These are phyloP conservation scores for Cairina moschata DNA, from an alignment of 2,113 vertebrate species.

Conservation along the genomic window DNA sequence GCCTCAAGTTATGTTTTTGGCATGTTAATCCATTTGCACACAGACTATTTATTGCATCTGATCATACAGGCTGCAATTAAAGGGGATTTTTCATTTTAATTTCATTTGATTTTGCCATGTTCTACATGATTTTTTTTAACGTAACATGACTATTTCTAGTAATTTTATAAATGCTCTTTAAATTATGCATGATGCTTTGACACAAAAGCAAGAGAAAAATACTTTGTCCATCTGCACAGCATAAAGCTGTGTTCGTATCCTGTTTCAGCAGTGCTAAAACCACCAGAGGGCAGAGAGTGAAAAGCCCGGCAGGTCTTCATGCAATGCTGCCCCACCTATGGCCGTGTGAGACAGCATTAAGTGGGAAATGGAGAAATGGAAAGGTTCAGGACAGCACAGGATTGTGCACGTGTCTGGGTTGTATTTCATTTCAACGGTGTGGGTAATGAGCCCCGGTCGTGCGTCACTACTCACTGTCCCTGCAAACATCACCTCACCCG, in stretches of 20 bases:
- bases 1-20: constrained; percentile 60
- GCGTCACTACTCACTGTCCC: neutral
- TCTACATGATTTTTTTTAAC: neutral
- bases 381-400: neutral
- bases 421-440: neutral
- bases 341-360: neutral
- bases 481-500: neutral
- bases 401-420: neutral
- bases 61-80: neutral
- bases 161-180: neutral
- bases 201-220: neutral
- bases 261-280: neutral
- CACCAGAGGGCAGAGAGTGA: neutral
- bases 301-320: neutral
- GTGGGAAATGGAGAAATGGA: neutral
- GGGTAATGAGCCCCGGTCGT: neutral
- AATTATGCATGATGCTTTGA: neutral
- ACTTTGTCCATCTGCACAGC: neutral
- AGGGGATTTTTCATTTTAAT: constrained; percentile 19
- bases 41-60: neutral
- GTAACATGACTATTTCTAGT: neutral
- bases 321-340: neutral
- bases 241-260: neutral
- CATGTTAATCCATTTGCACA: constrained; percentile 41
- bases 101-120: constrained; percentile 1